A percentile compares a stretch with the other conserved stretches of the same genome.
Conservation (phyloP, 2,888 invertebrate species). For the Hirtodrosophila confusa region DNA sequence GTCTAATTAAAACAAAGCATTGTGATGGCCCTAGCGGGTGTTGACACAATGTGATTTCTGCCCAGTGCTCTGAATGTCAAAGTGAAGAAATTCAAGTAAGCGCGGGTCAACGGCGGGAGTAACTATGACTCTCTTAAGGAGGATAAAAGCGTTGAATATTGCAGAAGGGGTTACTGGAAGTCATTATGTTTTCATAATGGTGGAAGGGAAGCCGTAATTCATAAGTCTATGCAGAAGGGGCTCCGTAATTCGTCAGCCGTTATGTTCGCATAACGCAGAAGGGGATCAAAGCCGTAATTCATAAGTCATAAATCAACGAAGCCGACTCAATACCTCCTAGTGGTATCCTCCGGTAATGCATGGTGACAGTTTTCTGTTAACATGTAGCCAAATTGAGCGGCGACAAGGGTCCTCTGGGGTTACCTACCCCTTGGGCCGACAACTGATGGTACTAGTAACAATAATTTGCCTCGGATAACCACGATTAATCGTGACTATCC, state of each 20-base stretch:
- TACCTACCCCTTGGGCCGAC: background rate
- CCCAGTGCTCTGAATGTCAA: background rate
- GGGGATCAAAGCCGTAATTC: background rate
- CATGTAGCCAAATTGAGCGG: background rate
- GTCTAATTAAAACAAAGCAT: slow-evolving; percentile 89
- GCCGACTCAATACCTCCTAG: slow-evolving; percentile 2
- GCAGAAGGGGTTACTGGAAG: too few relatives aligned
- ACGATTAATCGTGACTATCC: background rate
- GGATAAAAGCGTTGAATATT: too few relatives aligned
- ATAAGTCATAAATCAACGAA: background rate
- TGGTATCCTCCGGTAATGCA: background rate
- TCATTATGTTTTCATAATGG: too few relatives aligned
- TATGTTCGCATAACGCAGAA: too few relatives aligned
- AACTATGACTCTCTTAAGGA: slow-evolving; percentile 78
- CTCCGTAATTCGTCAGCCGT: too few relatives aligned
- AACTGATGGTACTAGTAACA: background rate
- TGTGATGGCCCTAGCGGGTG: slow-evolving; percentile 48
- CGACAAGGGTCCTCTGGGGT: background rate
- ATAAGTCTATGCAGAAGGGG: too few relatives aligned
- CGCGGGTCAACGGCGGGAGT: slow-evolving; percentile 33
- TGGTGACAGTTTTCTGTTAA: background rate
- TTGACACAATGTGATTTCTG: background rate
- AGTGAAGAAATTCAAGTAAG: slow-evolving; percentile 1
- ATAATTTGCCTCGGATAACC: slow-evolving; percentile 1
- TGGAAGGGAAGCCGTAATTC: too few relatives aligned